Evolutionary conservation across 2,797 vertebrate species (phyloP).

Genomic region (Gallirallus australis): DNA sequence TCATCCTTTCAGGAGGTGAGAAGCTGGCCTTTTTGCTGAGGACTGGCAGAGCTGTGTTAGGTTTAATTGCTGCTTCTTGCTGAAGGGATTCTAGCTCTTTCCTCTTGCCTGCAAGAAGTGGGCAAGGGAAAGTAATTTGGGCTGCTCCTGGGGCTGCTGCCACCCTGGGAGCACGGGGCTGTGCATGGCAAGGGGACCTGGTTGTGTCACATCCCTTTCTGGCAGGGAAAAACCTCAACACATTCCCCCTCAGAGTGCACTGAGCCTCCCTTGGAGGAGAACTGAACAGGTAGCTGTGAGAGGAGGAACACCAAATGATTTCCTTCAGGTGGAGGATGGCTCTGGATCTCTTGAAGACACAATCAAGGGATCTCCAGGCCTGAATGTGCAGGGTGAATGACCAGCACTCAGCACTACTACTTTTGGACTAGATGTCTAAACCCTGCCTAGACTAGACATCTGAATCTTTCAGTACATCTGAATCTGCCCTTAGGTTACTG

Average conservation of each 20-base stretch:
- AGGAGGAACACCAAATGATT: background rate
- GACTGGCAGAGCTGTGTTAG: background rate
- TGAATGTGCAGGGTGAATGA: background rate
- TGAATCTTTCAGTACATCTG: background rate
- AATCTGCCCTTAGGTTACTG: background rate
- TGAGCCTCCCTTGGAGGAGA: background rate
- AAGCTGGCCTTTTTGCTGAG: background rate
- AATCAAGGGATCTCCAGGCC: background rate
- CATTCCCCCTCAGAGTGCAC: fast-evolving
- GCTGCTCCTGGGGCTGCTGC: too few relatives aligned
- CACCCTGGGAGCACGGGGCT: fast-evolving
- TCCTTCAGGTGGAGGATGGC: background rate
- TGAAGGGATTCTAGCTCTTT: background rate
- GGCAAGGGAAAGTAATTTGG: background rate
- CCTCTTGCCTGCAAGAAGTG: too few relatives aligned
- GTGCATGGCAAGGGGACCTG: background rate
- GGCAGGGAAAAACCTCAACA: background rate
- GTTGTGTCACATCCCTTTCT: background rate
- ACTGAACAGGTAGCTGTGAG: background rate
- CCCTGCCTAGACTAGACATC: background rate
- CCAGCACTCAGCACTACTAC: fast-evolving
- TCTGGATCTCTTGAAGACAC: background rate
- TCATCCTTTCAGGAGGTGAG: background rate
- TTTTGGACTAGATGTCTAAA: background rate
- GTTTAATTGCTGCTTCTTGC: background rate